These are phyloP conservation scores for Nezara viridula DNA, from an alignment of 2,888 invertebrate genomes.

Conservation along the genomic window DNA sequence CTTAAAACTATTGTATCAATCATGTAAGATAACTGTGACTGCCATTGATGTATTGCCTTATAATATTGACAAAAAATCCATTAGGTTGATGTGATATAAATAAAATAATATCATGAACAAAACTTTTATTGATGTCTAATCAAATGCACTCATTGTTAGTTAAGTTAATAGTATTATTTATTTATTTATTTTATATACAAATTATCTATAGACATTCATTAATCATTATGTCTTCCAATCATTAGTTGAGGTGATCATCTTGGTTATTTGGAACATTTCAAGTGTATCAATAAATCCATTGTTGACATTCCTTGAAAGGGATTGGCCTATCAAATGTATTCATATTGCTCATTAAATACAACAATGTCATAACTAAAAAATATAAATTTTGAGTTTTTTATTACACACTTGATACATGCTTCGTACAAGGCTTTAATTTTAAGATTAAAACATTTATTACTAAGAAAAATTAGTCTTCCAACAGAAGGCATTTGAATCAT, in stretches of 20 bases:
- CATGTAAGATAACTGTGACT: conserved; percentile 48
- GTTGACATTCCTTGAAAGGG: background rate
- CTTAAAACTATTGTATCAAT: conserved; percentile 41
- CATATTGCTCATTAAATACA: conserved; percentile 21
- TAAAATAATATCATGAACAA: conserved; percentile 43
- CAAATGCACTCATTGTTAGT: conserved; percentile 42
- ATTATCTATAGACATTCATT: background rate
- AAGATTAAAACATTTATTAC: background rate
- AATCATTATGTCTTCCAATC: conserved; percentile 8
- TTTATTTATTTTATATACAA: background rate
- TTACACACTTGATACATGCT: background rate
- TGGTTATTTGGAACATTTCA: background rate
- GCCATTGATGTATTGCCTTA: conserved; percentile 46
- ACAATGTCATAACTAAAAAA: background rate
- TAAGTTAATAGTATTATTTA: conserved; percentile 17
- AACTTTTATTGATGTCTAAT: conserved; percentile 27
- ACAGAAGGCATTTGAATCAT: background rate
- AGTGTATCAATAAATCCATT: background rate
- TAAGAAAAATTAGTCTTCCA: background rate
- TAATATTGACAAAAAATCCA: conserved; percentile 39
- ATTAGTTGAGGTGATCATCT: background rate
- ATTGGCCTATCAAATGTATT: background rate
- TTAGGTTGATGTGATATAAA: conserved; percentile 48
- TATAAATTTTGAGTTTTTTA: background rate
- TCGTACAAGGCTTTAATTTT: background rate